phyloP scores from a whole-genome alignment of 2,797 vertebrate genomes.

The Rhodeus uyekii region DNA sequence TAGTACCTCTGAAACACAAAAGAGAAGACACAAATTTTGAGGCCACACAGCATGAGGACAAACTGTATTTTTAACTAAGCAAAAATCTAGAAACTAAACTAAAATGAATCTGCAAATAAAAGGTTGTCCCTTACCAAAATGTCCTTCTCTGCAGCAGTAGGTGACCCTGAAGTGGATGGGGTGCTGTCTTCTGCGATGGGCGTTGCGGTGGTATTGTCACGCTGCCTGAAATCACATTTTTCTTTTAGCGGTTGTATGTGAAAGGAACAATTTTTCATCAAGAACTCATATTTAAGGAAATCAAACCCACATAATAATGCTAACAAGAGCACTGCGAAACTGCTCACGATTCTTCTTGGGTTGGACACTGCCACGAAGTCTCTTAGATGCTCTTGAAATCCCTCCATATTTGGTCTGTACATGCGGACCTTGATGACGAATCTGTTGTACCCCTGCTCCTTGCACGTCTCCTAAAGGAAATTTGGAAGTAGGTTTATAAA shows the following conservation, averaged over 20 bases:
- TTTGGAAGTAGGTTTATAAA: too few species aligned
- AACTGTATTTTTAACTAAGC: neutral
- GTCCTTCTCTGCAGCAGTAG: constrained; percentile 67
- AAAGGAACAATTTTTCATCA: constrained; percentile 1
- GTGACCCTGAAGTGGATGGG: constrained; percentile 45
- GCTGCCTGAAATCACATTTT: constrained; percentile 66
- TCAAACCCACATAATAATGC: constrained; percentile 76
- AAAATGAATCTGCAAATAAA: neutral
- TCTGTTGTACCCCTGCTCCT: constrained; percentile 49
- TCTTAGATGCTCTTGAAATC: constrained; percentile 53
- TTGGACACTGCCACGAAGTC: constrained; percentile 47
- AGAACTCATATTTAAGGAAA: neutral
- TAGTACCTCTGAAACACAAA: constrained; percentile 76
- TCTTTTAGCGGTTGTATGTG: neutral
- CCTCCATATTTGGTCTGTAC: constrained; percentile 41
- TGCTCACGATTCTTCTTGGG: constrained; percentile 67
- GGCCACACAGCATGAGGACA: neutral
- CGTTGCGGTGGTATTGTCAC: constrained; percentile 61
- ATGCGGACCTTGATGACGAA: constrained; percentile 21
- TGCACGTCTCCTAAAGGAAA: constrained; percentile 34
- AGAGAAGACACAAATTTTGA: constrained; percentile 22
- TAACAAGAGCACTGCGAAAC: constrained; percentile 78
- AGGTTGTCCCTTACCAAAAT: constrained; percentile 73
- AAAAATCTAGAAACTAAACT: neutral
- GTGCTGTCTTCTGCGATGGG: constrained; percentile 56